These are phyloP conservation scores for Galeopterus variegatus DNA, from an alignment of 2,113 vertebrate genomes.

Conservation along the genomic window DNA sequence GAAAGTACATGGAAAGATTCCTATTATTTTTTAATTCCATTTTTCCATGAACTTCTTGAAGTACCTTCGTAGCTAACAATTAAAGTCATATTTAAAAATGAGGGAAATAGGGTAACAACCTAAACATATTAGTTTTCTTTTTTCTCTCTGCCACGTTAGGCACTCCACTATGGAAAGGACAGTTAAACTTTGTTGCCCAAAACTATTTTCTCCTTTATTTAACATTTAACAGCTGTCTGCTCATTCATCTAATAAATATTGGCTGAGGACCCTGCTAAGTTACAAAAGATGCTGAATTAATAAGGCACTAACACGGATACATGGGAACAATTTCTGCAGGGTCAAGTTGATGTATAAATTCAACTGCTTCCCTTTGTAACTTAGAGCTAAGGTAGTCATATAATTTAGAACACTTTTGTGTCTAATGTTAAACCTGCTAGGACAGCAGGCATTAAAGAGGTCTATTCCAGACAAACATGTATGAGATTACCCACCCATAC, in stretches of 20 bases:
- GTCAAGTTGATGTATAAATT: neutral
- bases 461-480: neutral
- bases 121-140: neutral
- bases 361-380: neutral
- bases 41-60: no score
- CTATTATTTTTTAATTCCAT: no score
- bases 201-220: slow-evolving; percentile 30
- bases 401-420: neutral
- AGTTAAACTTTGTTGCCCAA: neutral
- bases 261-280: neutral
- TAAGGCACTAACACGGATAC: neutral
- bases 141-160: neutral
- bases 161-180: neutral
- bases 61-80: neutral
- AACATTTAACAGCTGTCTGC: slow-evolving; percentile 20
- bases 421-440: neutral
- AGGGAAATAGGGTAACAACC: neutral
- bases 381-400: neutral
- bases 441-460: neutral
- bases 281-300: slow-evolving; percentile 11
- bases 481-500: neutral
- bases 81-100: slow-evolving; percentile 14
- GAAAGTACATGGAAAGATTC: no score
- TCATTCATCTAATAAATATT: slow-evolving; percentile 6
- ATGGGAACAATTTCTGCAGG: neutral